Conservation (phyloP, 2,888 invertebrate species). For the Spicauda simplicius region DNA sequence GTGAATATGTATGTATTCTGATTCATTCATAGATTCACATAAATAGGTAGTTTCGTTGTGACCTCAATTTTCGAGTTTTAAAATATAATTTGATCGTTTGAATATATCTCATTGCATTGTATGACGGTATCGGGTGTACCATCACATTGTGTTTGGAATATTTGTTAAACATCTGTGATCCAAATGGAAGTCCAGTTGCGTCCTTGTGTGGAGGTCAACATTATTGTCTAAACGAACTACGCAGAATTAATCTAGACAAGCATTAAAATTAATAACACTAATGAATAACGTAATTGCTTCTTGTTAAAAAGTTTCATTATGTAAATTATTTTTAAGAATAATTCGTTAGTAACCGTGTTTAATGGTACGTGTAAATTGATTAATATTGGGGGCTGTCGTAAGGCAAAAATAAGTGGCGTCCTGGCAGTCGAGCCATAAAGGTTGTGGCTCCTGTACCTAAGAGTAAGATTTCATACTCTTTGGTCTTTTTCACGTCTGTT, state of each 20-base stretch:
- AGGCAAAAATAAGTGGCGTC: too few relatives aligned
- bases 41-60: too few relatives aligned
- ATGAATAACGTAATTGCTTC: constrained; percentile 15
- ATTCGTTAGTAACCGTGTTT: too few relatives aligned
- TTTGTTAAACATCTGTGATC: not conserved
- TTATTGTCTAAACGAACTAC: constrained; percentile 34
- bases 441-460: too few relatives aligned
- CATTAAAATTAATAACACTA: constrained; percentile 14
- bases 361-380: too few relatives aligned
- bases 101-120: not conserved
- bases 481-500: too few relatives aligned
- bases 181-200: constrained; percentile 4
- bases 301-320: constrained; percentile 7
- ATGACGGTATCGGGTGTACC: not conserved
- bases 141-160: not conserved
- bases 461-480: too few relatives aligned
- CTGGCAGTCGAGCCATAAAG: too few relatives aligned
- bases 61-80: not conserved
- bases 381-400: too few relatives aligned
- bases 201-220: constrained; percentile 26
- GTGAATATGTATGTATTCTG: not conserved
- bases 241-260: constrained; percentile 23
- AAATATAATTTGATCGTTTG: too few relatives aligned
- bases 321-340: constrained; percentile 11
- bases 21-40: too few relatives aligned